Conservation (phyloP, 2,797 vertebrate species). For the Vultur gryphus region DNA sequence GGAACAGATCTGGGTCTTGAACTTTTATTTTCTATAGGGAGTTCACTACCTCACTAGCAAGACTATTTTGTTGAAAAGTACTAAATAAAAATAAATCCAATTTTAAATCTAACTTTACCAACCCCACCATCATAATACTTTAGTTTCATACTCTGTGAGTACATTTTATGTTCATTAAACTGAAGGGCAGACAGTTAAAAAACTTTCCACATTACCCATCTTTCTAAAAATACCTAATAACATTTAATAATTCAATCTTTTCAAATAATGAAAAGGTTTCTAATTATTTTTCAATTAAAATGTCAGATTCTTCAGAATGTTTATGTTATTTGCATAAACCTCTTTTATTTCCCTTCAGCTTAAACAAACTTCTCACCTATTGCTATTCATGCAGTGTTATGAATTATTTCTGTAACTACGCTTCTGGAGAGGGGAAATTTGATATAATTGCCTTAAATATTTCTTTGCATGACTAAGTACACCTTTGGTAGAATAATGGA, state of each 20-base stretch:
- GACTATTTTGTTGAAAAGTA: not conserved
- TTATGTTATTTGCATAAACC: conserved; percentile 1
- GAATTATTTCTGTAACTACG: conserved; percentile 4
- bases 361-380: conserved; percentile 2
- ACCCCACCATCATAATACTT: not conserved
- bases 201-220: not conserved
- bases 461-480: conserved; percentile 24
- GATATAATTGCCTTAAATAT: conserved; percentile 31
- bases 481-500: conserved; percentile 28
- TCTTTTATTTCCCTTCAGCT: not conserved
- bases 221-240: not conserved
- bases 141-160: not conserved
- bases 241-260: not conserved
- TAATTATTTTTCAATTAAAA: conserved; percentile 50
- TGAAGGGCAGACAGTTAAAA: not conserved
- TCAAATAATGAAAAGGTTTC: not conserved
- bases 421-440: not conserved
- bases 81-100: not conserved
- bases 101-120: not conserved
- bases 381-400: not conserved
- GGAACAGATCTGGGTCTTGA: not conserved
- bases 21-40: not conserved
- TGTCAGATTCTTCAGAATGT: not conserved
- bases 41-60: not conserved
- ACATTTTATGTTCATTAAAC: not conserved